Percentiles rank a stretch among this genome's conserved stretches.
Conservation (phyloP, 2,797 vertebrate species). For the Esox masquinongy region DNA sequence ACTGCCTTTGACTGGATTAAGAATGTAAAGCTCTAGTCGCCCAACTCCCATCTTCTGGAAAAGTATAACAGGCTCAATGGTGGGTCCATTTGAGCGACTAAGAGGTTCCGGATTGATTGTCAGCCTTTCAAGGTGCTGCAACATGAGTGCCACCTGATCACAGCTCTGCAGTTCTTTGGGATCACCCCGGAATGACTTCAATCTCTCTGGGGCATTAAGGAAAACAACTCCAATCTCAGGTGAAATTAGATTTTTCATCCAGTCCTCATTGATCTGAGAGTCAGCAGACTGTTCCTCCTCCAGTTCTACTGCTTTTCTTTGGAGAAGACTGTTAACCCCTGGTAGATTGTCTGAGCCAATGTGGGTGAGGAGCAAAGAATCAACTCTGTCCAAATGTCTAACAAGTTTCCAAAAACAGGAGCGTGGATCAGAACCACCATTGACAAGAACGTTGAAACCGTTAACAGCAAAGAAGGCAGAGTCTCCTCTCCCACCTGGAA, state of each 20-base stretch:
- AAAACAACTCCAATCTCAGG: constrained; percentile 91
- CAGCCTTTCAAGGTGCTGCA: constrained; percentile 77
- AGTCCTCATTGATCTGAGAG: constrained; percentile 67
- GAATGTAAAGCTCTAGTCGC: constrained; percentile 86
- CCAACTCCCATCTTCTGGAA: constrained; percentile 97
- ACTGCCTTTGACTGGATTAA: constrained; percentile 85
- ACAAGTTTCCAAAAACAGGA: constrained; percentile 96
- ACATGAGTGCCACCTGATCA: constrained; percentile 78
- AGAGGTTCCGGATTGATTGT: constrained; percentile 77
- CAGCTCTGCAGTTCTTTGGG: constrained; percentile 73
- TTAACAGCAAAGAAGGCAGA: constrained; percentile 92
- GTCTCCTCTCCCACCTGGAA: constrained; percentile 89
- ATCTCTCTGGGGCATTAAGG: constrained; percentile 78
- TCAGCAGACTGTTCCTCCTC: constrained; percentile 70
- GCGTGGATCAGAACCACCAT: constrained; percentile 87
- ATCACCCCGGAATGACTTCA: constrained; percentile 60
- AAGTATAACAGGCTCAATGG: constrained; percentile 80
- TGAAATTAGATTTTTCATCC: constrained; percentile 84
- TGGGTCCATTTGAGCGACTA: constrained; percentile 59
- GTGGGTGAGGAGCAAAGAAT: constrained; percentile 88
- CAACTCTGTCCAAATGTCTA: constrained; percentile 90
- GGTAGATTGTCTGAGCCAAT: constrained; percentile 88
- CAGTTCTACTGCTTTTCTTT: constrained; percentile 85
- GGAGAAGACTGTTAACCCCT: constrained; percentile 87
- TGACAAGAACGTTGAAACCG: constrained; percentile 91